Evolutionary conservation across 2,113 vertebrate species (phyloP), one percentile per base, ranked within the genome.

Genomic region (Salvelinus namaycush): DNA sequence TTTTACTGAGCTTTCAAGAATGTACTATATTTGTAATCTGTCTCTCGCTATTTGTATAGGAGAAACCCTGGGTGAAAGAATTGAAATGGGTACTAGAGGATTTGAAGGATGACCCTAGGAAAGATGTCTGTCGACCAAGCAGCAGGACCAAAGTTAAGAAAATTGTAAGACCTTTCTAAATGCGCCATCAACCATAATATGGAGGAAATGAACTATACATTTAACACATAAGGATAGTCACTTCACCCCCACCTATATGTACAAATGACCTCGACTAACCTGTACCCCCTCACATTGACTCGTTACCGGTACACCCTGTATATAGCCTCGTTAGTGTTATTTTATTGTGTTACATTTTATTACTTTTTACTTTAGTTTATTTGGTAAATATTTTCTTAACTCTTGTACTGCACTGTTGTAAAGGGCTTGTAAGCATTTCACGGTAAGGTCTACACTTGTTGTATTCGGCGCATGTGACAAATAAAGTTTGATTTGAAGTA

Each of bases 41-140:
- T 44, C 39, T 39, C 39, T 44, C 8, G 39, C 54, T 57, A 14
- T 57, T 57, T 57, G 54, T 6, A 20, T 57, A 57, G 54, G 54
- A 57, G 13, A 18, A 14, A 57, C 18, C 13, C 54, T 12, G 39
- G 54, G 54, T 57, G 20, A 44, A 39, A 34, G 31, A 39, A 6
- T 20, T n/a, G 29, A 69, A 69, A 39, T 69, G 68, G 68, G 39
- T 34, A 69, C 31, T 69, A 18, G 68, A 69, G 20, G 34, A 69
- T 34, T n/a, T 34, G 4, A 4, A 48, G 20, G 5, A 7, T 14
- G 18, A 13, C 24, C 24, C 11, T 4, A n/a, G 7, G 1, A 68
- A 34, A 39, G 67, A 39, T 16, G 20, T 27, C 22, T 26, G 22
- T 18, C 20, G 11, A n/a, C 31, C 68, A 11, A 44, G 16, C 31